Percentiles rank a stretch among this genome's conserved stretches.
Conservation (phyloP, 2,113 vertebrate genomes). For the Gymnobelideus leadbeateri region DNA sequence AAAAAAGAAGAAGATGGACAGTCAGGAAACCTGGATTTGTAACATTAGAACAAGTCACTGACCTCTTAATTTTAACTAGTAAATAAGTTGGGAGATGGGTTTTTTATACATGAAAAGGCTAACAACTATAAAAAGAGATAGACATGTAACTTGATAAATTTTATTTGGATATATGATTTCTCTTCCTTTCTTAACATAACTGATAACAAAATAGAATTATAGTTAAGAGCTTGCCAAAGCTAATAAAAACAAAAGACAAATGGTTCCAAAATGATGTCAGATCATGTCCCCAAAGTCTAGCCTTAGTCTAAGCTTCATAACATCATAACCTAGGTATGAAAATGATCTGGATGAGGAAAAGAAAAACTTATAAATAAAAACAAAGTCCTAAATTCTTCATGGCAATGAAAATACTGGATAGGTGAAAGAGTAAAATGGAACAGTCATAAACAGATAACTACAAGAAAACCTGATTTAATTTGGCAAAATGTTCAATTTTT, state of each 20-base stretch:
- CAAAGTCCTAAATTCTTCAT: constrained; percentile 1
- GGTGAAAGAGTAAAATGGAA: constrained; percentile 32
- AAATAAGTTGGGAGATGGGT: constrained; percentile 14
- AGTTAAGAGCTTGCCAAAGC: constrained; percentile 21
- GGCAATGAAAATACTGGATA: not conserved
- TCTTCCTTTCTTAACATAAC: not conserved
- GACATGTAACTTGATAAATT: constrained; percentile 43
- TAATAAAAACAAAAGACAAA: constrained; percentile 13
- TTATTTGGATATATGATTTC: constrained; percentile 19
- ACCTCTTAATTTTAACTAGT: not conserved
- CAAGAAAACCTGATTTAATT: constrained; percentile 54
- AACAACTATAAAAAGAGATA: constrained; percentile 7
- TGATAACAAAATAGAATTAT: constrained; percentile 48
- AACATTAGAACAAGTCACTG: not conserved
- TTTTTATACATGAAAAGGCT: constrained; percentile 15
- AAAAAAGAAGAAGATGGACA: not conserved
- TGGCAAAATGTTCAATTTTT: constrained; percentile 2
- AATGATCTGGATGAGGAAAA: constrained; percentile 11
- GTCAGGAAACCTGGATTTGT: not conserved
- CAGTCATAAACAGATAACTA: not conserved
- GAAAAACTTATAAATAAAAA: constrained; percentile 46
- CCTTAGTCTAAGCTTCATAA: not conserved
- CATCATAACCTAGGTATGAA: constrained; percentile 7
- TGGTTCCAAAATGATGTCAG: constrained; percentile 22
- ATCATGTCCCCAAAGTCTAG: not conserved